phyloP scores from a whole-genome alignment of 2,888 invertebrate genomes.

The Acleris sparsana region DNA sequence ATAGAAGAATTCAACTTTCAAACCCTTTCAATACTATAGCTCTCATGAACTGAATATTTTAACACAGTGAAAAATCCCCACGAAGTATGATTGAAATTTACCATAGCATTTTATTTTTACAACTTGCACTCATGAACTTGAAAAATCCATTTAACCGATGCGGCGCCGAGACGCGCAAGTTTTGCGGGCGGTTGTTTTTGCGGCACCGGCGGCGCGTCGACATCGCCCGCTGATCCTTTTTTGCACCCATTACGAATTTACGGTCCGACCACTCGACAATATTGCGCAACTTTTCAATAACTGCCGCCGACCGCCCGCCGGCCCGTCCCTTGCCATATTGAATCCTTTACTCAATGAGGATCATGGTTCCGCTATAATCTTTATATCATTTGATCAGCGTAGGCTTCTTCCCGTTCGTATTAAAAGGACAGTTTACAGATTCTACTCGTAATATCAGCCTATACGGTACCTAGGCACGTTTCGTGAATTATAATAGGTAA shows the following conservation, averaged over 20 bases:
- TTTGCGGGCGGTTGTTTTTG: slow-evolving; percentile 74
- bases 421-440: neutral
- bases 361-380: slow-evolving; percentile 43
- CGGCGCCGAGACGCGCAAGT: slow-evolving; percentile 60
- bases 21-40: too few relatives aligned
- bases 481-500: too few relatives aligned
- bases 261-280: slow-evolving; percentile 79
- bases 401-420: neutral
- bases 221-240: slow-evolving; percentile 72
- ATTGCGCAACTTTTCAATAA: slow-evolving; percentile 84
- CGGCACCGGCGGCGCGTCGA: slow-evolving; percentile 54
- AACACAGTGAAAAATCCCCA: neutral
- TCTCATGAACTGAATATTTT: too few relatives aligned
- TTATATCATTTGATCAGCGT: slow-evolving; percentile 23
- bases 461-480: too few relatives aligned
- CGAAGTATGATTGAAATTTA: slow-evolving; percentile 10
- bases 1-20: too few relatives aligned
- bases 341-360: slow-evolving; percentile 73
- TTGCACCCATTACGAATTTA: slow-evolving; percentile 82
- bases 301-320: slow-evolving; percentile 64
- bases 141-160: slow-evolving; percentile 69
- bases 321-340: slow-evolving; percentile 71
- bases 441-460: neutral
- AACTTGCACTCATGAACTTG: slow-evolving; percentile 56
- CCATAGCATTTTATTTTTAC: slow-evolving; percentile 29